These are phyloP conservation scores for Meloidogyne chitwoodi DNA, from an alignment of 1,140 invertebrate genomes.

Conservation along the genomic window DNA sequence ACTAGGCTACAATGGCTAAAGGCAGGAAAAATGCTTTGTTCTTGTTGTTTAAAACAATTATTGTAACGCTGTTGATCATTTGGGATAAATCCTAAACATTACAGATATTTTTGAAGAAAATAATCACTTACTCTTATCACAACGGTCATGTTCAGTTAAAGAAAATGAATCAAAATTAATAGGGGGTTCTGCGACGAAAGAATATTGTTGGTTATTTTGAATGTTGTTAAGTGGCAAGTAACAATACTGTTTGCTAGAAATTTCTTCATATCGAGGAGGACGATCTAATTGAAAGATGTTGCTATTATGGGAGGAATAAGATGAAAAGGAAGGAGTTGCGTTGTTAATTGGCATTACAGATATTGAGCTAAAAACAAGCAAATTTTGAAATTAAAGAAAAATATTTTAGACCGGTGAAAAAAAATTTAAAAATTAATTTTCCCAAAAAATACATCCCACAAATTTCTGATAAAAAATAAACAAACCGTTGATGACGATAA, in stretches of 20 bases:
- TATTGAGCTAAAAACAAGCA: conserved; percentile 5
- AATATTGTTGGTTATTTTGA: neutral
- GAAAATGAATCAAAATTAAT: neutral
- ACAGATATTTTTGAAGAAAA: neutral
- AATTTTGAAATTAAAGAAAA: neutral
- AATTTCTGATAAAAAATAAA: no score
- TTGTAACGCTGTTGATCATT: neutral
- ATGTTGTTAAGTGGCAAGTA: neutral
- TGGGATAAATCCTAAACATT: neutral
- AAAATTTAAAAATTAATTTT: no score
- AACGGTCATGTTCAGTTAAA: neutral
- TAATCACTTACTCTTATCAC: neutral
- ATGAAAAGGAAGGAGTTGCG: neutral
- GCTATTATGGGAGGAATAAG: neutral
- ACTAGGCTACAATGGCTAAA: conserved; percentile 29
- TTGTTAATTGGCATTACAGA: conserved; percentile 16
- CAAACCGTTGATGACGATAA: conserved; percentile 15
- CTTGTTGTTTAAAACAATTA: neutral
- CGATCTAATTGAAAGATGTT: neutral
- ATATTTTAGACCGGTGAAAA: neutral
- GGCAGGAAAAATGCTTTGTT: conserved; percentile 23
- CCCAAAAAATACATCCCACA: no score
- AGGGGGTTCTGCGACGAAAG: neutral
- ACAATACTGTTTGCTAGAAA: neutral
- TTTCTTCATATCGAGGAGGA: neutral